Base-by-base conservation (phyloP, 92 coral and sea anemone species). In the Pocillopora grandis region DNA sequence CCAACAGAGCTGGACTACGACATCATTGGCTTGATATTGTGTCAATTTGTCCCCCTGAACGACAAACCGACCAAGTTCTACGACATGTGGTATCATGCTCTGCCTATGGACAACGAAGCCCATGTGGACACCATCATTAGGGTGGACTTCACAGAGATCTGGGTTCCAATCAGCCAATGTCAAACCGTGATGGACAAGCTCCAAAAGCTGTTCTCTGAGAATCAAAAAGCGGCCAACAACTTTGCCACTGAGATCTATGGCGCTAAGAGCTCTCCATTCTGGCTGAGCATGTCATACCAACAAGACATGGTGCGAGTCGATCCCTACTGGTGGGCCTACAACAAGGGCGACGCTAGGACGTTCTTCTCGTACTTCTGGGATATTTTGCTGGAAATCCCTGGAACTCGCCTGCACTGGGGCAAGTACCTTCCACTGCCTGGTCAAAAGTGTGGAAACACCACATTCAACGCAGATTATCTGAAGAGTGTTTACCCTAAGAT, bases 321-420 rank as follows among this genome's bases (percentile, higher is more conserved):
- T 77, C 84, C 93, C 14, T 90, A 84, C 63, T 92, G 95, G 95
- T 92, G 90, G 89, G 84, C 83, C 14, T 76, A 72, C 85, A 92
- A 92, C 81, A 84, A 60, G 76, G 95, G 95, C 8, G 85, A 86
- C 74, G 58, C 35, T 27, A 86, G 95, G 31, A 35, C 63, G 37
- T 90, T 83, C 77, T 92, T 90, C 81, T 70, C 90, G 20, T 75
- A 58, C 61, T 84, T 90, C 79, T 92, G 95, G 95, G 84, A 90
- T 74, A 90, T 36, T 11, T 56, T 92, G 42, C 84, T 92, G 17
- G 90, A 73, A 23, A 78, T 90, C 12, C 86, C 89, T 19, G 86
- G 92, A 23, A 75, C 91, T 18, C 92, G 96, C 42, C 94, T 90
- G 19, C 94, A 93, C 83, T 93, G 96, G 96, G 94, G 96, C 2